A percentile compares a stretch with the other conserved stretches of the same genome.
These are phyloP conservation scores for Cossypha heuglini DNA, from an alignment of 2,797 vertebrate species.

Conservation along the genomic window DNA sequence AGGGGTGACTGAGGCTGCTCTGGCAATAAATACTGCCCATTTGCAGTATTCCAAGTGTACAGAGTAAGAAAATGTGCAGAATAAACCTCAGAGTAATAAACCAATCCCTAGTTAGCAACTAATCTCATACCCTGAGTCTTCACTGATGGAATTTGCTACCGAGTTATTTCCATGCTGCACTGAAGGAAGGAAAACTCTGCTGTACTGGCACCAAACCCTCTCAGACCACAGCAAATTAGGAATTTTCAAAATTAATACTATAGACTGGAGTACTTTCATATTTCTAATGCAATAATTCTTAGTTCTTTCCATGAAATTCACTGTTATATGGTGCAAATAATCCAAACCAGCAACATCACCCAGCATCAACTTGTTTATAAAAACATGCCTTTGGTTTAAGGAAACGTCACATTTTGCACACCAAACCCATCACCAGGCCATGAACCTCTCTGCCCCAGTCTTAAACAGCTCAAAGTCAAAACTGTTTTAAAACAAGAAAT, in stretches of 20 bases:
- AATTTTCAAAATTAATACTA: neutral
- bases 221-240: neutral
- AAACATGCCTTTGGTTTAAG: neutral
- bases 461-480: neutral
- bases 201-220: neutral
- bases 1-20: neutral
- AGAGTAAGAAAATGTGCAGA: neutral
- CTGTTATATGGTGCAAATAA: neutral
- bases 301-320: neutral
- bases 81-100: neutral
- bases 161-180: neutral
- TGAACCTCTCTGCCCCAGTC: neutral
- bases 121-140: neutral
- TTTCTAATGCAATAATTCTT: neutral
- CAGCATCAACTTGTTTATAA: neutral
- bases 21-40: neutral
- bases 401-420: neutral
- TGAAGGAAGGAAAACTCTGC: neutral
- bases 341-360: neutral
- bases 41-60: neutral
- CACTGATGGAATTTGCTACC: neutral
- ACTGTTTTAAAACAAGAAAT: neutral
- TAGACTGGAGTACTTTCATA: neutral
- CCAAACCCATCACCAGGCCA: neutral
- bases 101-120: neutral